Evolutionary conservation across 2,888 invertebrate genomes (phyloP).

Genomic region (Dorcus parallelipipedus): DNA sequence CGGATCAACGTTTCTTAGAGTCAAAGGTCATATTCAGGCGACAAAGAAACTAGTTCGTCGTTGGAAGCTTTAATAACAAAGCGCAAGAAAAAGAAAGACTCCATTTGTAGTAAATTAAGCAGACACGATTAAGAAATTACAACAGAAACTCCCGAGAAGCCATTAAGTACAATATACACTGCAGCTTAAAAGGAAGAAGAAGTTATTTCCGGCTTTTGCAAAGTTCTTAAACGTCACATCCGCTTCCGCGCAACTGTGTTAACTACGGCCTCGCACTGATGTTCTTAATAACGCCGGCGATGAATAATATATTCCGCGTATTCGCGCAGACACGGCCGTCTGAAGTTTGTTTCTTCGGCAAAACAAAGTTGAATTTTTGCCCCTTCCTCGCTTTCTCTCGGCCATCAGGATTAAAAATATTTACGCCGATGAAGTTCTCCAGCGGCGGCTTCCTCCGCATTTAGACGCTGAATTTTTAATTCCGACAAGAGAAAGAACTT

Average conservation of each 20-base stretch:
- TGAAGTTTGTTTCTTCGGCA: conserved; percentile 5
- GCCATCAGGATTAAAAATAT: conserved; percentile 1
- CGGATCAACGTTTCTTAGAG: too few relatives aligned
- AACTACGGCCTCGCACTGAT: conserved; percentile 26
- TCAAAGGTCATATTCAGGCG: too few relatives aligned
- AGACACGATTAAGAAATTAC: conserved; percentile 21
- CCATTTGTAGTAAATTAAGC: conserved; percentile 16
- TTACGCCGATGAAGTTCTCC: conserved; percentile 2
- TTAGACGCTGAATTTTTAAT: too few relatives aligned
- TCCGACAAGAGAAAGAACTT: too few relatives aligned
- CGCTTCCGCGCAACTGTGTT: conserved; percentile 30
- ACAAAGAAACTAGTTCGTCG: too few relatives aligned
- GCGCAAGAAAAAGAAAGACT: not conserved
- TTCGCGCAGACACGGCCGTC: conserved; percentile 10
- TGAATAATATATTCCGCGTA: conserved; percentile 28
- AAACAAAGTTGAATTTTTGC: conserved; percentile 6
- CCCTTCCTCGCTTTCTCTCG: not conserved
- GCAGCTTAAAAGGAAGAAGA: conserved; percentile 29
- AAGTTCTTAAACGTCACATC: conserved; percentile 35
- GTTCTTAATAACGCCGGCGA: conserved; percentile 28
- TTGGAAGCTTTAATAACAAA: too few relatives aligned
- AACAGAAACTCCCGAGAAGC: conserved; percentile 23
- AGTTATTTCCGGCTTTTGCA: conserved; percentile 33
- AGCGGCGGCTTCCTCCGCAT: too few relatives aligned
- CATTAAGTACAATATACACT: conserved; percentile 23